These are phyloP conservation scores for Melanerpes formicivorus DNA, from an alignment of 2,113 vertebrate genomes.

Conservation along the genomic window DNA sequence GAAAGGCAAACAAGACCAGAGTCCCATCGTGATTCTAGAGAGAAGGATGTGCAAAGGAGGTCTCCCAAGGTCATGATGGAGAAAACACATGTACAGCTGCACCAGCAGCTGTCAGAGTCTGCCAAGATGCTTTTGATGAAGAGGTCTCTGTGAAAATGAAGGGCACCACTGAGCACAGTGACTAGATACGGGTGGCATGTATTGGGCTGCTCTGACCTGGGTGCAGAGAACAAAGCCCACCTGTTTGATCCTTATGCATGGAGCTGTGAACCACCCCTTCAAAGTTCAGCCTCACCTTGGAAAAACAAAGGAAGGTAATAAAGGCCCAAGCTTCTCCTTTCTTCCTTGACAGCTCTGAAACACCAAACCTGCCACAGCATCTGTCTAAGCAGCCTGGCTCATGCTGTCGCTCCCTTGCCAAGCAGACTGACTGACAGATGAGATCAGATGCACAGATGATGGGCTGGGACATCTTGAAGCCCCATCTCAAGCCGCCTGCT, in stretches of 20 bases:
- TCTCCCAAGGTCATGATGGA: not conserved
- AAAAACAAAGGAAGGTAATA: slow-evolving; percentile 1
- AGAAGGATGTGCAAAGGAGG: not conserved
- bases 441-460: slow-evolving; percentile 42
- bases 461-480: slow-evolving; percentile 43
- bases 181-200: not conserved
- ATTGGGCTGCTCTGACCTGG: not conserved
- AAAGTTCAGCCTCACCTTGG: not conserved
- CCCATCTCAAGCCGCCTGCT: not conserved
- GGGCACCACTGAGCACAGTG: not conserved
- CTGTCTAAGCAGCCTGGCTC: slow-evolving; percentile 41
- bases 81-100: slow-evolving; percentile 4
- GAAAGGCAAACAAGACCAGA: not conserved
- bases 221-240: not conserved
- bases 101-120: slow-evolving; percentile 4
- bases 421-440: slow-evolving; percentile 58
- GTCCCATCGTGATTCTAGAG: not conserved
- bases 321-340: not conserved
- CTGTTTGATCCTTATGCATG: not conserved
- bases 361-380: slow-evolving; percentile 25
- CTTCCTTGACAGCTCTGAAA: slow-evolving; percentile 42
- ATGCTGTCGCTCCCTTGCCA: not conserved
- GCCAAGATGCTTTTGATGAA: not conserved
- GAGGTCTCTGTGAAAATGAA: not conserved
- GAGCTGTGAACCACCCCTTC: not conserved